A percentile compares a stretch with the other conserved stretches of the same genome.
Conservation (phyloP, 2,888 invertebrate genomes). For the Tachina fera region DNA sequence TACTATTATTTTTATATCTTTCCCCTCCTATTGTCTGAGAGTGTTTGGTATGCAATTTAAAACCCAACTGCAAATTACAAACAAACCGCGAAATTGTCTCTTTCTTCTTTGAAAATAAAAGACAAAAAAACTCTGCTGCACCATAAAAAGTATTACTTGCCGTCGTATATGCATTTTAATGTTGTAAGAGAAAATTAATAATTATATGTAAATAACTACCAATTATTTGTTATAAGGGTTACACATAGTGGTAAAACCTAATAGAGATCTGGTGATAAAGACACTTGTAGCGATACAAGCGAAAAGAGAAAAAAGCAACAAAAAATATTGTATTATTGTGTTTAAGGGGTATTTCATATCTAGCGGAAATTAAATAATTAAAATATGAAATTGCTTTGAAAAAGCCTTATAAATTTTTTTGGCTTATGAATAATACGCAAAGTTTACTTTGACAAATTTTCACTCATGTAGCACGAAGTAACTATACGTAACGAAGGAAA, state of each 20-base stretch:
- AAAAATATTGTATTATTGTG: no score
- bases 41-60: constrained; percentile 43
- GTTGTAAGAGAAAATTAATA: constrained; percentile 16
- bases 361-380: not conserved
- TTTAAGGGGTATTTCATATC: not conserved
- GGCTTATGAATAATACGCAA: no score
- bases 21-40: constrained; percentile 3
- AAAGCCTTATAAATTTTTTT: no score
- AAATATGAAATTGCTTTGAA: no score
- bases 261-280: not conserved
- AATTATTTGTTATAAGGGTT: constrained; percentile 3
- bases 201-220: constrained; percentile 14
- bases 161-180: not conserved
- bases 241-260: constrained; percentile 7
- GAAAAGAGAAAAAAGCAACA: not conserved
- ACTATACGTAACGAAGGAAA: no score
- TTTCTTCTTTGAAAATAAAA: constrained; percentile 19
- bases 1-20: not conserved
- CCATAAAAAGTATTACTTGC: constrained; percentile 29
- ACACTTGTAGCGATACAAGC: no score
- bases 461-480: no score
- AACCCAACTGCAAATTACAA: constrained; percentile 63
- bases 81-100: constrained; percentile 60
- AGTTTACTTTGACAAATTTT: not conserved
- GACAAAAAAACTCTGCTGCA: not conserved